Evolutionary conservation across 1,140 invertebrate species (phyloP), one percentile per base, ranked within the genome.

Genomic region (Bombus affinis): DNA sequence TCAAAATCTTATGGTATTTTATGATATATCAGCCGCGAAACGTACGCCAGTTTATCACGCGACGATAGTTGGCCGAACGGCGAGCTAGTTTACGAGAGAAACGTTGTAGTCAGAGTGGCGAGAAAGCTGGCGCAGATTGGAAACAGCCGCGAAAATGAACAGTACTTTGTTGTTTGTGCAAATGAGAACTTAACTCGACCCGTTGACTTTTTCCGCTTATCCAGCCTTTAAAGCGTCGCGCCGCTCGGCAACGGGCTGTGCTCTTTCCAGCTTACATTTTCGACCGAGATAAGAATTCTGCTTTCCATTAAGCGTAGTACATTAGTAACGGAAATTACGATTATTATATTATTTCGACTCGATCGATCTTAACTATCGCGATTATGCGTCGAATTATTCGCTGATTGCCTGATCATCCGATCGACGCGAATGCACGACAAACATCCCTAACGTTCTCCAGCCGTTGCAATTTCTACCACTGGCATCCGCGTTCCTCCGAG

Each of bases 391-490:
- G 12, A 72, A 72, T 39, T 12, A 32, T 25, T 28, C 22, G 37
- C 22, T 2, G 18, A n/a, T 25, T 25, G 28, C 0, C 15, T 1
- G 32, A n/a, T 77, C 13, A 6, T 42, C 10, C 35, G 35, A 39
- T 59, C 32, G 32, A 76, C 25, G 47, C 37, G 12, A 37, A 59
- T 15, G 75, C 53, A 59, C 57, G 57, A 39, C 35, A 77, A 77
- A 62, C 75, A 62, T 77, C 75, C 35, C 47, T 57, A 62, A 77
- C 75, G 75, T 62, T 39, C 28, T 25, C 13, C 35, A n/a, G 75
- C 25, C 35, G 53, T 53, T 75, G 47, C 37, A 77, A 77, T 77
- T 77, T 77, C 53, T 39, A n/a, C 37, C 47, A 39, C 25, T 39
- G 57, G 37, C 28, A 62, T 77, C 15, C 25, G 37, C 47, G 32